Base-by-base conservation (phyloP, 1,140 invertebrate species). In the Amyelois transitella region DNA sequence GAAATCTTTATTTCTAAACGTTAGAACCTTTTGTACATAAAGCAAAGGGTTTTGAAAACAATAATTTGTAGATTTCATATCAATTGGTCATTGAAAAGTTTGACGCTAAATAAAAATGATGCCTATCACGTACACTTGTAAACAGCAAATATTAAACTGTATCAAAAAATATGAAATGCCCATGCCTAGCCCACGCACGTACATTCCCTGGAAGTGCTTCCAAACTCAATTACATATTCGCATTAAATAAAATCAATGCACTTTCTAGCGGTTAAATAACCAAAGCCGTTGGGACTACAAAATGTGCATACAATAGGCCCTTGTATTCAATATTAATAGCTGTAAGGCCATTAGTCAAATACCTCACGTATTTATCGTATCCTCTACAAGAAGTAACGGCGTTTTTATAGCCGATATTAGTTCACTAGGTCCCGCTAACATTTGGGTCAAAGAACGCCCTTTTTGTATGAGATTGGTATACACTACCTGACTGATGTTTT, bases 381-480 rank as follows among this genome's bases (percentile, higher is more conserved):
- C 73, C 70, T 78, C 72, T 66, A 72, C 67, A 65, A 60, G 67
- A 66, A 71, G 44, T 78, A 78, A 78, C 75, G 75, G 73, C 47
- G 55, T 62, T 22, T 65, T 72, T 75, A 68, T 68, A 47, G 54
- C 58, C 64, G 62, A 52, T 58, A 55, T 66, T 55, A 59, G 69
- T 65, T 72, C 54, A 68, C 60, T 59, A 43, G 54, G 51, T 51
- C 25, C 22, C 21, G 55, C 51, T 51, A 44, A 54, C 51, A 50
- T 65, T 64, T 66, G 45, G 51, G 51, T 20, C 50, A 18, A 51
- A 12, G 32, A 14, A 14, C 32, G n/a, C 32, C 32, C 32, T 38
- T 38, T 14, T 38, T 14, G 32, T 14, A 2, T 38, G 8, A 14
- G 32, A 38, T n/a, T 14, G n/a, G n/a, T 38, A 14, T 8, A 14